Conservation (phyloP, 1,140 invertebrate species). For the Sminthurides bifidus region DNA sequence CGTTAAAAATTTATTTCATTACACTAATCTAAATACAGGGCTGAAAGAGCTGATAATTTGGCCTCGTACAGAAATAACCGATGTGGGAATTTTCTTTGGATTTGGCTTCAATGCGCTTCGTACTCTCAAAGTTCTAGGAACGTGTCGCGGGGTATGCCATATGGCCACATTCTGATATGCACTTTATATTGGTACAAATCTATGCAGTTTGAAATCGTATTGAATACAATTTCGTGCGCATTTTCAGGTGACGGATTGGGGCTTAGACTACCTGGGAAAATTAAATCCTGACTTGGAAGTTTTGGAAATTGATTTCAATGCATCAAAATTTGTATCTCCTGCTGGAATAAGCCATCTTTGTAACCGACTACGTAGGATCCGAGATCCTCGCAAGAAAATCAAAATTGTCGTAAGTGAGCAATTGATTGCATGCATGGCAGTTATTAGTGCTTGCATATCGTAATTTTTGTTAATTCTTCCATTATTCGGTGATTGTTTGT, state of each 20-base stretch:
- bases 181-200: background rate
- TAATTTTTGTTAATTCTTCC: too few relatives aligned
- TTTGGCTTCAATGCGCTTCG: conserved; percentile 8
- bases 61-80: conserved; percentile 5
- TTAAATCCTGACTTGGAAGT: conserved; percentile 7
- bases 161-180: background rate
- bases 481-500: too few relatives aligned
- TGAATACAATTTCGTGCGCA: background rate
- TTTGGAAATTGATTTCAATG: conserved; percentile 6
- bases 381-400: conserved; percentile 3
- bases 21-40: background rate
- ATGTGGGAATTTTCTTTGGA: conserved; percentile 13
- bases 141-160: background rate
- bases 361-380: conserved; percentile 3
- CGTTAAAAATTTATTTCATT: background rate
- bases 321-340: conserved; percentile 2
- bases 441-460: too few relatives aligned
- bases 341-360: background rate
- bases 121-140: conserved; percentile 8
- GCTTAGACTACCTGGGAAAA: conserved; percentile 8
- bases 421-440: too few relatives aligned
- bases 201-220: too few relatives aligned
- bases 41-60: conserved; percentile 5
- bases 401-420: too few relatives aligned
- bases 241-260: conserved; percentile 13